Evolutionary conservation across 2,797 vertebrate genomes (phyloP), one percentile per base, ranked within the genome.

Genomic region (Sebastolobus altivelis): DNA sequence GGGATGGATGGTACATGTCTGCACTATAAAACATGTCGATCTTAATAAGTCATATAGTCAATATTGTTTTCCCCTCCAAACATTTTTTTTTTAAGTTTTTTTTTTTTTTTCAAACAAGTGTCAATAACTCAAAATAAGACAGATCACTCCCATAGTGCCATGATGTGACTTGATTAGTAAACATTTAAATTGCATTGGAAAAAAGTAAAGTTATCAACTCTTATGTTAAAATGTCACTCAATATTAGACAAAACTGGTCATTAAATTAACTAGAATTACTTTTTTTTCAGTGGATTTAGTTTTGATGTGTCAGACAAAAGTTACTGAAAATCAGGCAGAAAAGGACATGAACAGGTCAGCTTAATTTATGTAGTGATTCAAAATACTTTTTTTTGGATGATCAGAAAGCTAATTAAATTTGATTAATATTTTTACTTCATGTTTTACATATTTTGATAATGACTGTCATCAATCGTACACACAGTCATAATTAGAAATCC

Each of bases 21-120:
- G 59, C 40, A 25, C 43, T 43, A n/a, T 66, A 46, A 83, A 86
- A 49, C 58, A 65, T 22, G 12, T 79, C 4, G 0, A 52, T 75
- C 22, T 49, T 27, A 35, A 59, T 54, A 33, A 60, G 22, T 59
- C 43, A 49, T 18, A 11, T 33, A 37, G 35, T 71, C 49, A 38
- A 55, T 35, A 20, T 65, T 60, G 33, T 59, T 65, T 71, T 61
- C 0, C 25, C 6, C 7, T 25, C 10, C 9, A 31, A 4, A 31
- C 5, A 14, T 58, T 25, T 25, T 25, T 25, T 25, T 25, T 25
- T 25, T 25, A 25, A 25, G 25, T 25, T 25, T 25, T 25, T 16
- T 18, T 20, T 8, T 22, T 29, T 35, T 37, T 10, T 55, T 25
- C 4, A 60, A 61, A 61, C 31, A 37, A 10, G 33, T 55, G 55